Base-by-base conservation (phyloP, 64 coral and sea anemone genomes). In the Orbicella faveolata region DNA sequence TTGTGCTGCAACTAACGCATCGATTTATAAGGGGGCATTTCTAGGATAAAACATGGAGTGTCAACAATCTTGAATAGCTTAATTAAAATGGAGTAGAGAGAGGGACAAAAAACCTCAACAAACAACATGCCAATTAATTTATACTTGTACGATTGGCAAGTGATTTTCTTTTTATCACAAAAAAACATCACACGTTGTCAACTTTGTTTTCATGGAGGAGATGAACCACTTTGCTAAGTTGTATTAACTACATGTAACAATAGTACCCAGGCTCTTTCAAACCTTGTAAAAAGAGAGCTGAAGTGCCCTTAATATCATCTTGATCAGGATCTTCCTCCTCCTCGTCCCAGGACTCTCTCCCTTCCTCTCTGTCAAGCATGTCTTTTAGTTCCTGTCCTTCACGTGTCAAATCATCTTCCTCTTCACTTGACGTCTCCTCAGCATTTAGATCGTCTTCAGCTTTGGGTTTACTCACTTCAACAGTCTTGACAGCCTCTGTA, bases 271-370 rank as follows among this genome's bases (percentile, higher is more conserved):
- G 2, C 55, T 74, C 21, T 19, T 41, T 79, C 78, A 37, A 76
- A 98, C 97, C 97, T 99, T 95, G 89, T 44, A 99, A 70, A 44
- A 99, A 93, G 2, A 99, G 77, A 34, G 94, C 97, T 1, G 97
- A 95, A 2, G 94, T 88, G 3, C 94, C 94, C 41, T 95, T 99
- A 36, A 95, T 89, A 63, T 96, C 91, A 75, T 99, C 97, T 12
- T 81, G 36, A 25, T 98, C 96, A 11, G 83, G 78, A 68, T 96
- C 96, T 51, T 90, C 93, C 19, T 98, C 96, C 15, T 98, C 96
- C 51, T 93, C 94, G 36, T 96, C 95, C 10, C 77, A 92, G 6
- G 84, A 87, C 9, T 92, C 93, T 21, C 83, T 84, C 23, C 83
- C 92, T 16, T 94, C 95, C 21, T 92, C 95, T 81, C 75, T 70